These are phyloP conservation scores for Ancistrus triradiatus DNA, from an alignment of 2,113 vertebrate species.

Conservation along the genomic window DNA sequence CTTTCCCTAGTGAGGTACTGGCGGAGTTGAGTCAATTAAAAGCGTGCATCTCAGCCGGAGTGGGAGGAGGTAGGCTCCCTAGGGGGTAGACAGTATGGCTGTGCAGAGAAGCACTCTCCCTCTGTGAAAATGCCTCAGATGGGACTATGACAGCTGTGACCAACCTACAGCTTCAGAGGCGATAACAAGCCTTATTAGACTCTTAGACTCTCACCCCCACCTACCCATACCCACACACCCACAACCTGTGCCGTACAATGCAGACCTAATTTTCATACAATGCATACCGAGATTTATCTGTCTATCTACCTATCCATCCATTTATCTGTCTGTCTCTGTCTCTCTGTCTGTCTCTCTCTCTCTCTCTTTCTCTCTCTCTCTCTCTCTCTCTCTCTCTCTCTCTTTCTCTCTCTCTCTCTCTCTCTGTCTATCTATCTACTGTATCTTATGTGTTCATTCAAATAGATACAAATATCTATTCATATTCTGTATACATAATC, in stretches of 20 bases:
- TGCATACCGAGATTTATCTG: background rate
- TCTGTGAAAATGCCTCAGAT: conserved; percentile 69
- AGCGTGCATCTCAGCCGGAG: conserved; percentile 59
- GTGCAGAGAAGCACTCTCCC: conserved; percentile 60
- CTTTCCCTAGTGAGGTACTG: conserved; percentile 53
- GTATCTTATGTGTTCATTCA: too few species aligned
- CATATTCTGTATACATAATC: too few species aligned
- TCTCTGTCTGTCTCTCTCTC: too few species aligned
- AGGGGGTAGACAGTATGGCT: conserved; percentile 66
- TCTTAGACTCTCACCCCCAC: conserved; percentile 41
- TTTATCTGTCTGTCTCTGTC: background rate
- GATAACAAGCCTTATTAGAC: conserved; percentile 66
- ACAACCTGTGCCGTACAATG: conserved; percentile 24
- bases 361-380: too few species aligned
- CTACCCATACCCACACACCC: conserved; percentile 18
- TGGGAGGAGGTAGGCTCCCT: conserved; percentile 57
- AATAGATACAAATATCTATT: too few species aligned
- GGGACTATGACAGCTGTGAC: conserved; percentile 72
- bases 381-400: too few species aligned
- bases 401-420: too few species aligned
- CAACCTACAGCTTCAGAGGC: conserved; percentile 64
- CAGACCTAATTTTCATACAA: conserved; percentile 46
- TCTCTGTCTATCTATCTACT: too few species aligned
- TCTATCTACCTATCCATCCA: background rate
- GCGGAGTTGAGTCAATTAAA: conserved; percentile 70